A percentile compares a stretch with the other conserved stretches of the same genome.
Evolutionary conservation across 2,113 vertebrate genomes (phyloP).

Genomic region (Toxostoma redivivum): DNA sequence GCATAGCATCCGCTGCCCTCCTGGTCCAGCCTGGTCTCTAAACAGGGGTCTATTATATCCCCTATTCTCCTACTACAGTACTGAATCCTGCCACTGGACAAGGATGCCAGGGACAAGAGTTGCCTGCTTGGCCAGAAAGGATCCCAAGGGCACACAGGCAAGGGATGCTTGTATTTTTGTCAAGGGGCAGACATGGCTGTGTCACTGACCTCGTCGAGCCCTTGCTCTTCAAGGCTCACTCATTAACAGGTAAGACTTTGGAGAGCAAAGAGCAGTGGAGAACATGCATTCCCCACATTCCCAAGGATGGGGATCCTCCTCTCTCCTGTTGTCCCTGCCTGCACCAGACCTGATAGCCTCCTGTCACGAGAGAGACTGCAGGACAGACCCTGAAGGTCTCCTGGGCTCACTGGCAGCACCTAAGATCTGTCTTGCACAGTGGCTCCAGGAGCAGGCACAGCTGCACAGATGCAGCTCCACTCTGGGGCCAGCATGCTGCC

Average conservation of each 20-base stretch:
- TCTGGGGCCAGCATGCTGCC: neutral
- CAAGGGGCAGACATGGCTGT: neutral
- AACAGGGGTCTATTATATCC: rapidly evolving
- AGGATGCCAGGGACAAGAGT: neutral
- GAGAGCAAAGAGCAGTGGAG: neutral
- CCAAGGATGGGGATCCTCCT: neutral
- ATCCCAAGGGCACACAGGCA: neutral
- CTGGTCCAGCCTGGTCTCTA: neutral
- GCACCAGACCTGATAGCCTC: neutral
- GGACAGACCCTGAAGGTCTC: neutral
- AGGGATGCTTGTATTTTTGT: neutral
- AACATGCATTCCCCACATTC: neutral
- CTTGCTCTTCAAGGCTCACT: neutral
- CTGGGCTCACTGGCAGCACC: neutral
- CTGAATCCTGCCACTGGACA: neutral
- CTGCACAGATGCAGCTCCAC: rapidly evolving
- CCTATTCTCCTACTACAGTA: neutral
- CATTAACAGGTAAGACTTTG: neutral
- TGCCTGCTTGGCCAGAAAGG: neutral
- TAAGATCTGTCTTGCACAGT: neutral
- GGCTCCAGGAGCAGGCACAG: neutral
- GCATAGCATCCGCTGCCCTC: neutral
- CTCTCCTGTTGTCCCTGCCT: neutral
- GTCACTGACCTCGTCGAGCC: neutral
- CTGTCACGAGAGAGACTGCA: neutral